These are phyloP conservation scores for Pandion haliaetus DNA, from an alignment of 2,113 vertebrate species.

Conservation along the genomic window DNA sequence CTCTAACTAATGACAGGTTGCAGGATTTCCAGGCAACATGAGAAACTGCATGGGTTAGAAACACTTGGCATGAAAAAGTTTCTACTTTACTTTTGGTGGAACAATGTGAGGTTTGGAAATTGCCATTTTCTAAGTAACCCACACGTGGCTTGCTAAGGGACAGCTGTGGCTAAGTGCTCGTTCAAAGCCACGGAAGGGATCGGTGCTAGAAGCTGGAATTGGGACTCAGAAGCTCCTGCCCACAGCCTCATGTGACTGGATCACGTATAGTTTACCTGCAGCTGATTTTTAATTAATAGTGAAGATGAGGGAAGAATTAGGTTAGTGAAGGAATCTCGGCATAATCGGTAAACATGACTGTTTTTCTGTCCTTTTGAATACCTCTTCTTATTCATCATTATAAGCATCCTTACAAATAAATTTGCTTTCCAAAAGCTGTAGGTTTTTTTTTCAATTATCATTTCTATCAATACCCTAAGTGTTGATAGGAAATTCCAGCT, in stretches of 20 bases:
- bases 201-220: background rate
- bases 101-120: background rate
- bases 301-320: background rate
- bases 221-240: background rate
- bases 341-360: background rate
- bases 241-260: background rate
- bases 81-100: background rate
- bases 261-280: background rate
- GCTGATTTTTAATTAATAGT: background rate
- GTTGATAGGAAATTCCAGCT: background rate
- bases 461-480: background rate
- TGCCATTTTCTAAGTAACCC: background rate
- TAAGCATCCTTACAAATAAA: background rate
- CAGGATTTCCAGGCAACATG: background rate
- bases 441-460: background rate
- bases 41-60: background rate
- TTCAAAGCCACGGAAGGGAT: background rate
- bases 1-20: background rate
- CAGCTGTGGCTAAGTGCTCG: background rate
- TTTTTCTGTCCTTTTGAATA: background rate
- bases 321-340: background rate
- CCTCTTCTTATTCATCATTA: background rate
- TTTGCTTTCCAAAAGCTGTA: background rate
- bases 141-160: background rate
- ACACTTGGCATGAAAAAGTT: background rate